Conservation (phyloP, 2,113 vertebrate species). For the Trogon surrucura region DNA sequence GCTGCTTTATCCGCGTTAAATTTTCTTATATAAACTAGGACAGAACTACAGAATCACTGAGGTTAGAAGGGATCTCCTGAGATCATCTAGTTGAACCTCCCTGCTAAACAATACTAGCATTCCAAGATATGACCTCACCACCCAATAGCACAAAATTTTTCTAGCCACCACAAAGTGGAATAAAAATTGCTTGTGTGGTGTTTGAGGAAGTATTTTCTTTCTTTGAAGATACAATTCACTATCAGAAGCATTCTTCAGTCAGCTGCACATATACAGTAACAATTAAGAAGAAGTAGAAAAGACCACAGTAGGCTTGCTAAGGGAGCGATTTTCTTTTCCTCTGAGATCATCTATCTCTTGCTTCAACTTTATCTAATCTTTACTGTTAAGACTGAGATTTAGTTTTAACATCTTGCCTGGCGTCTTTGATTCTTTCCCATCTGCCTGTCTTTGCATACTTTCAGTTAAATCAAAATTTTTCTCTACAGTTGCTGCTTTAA, state of each 20-base stretch:
- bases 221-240: not conserved
- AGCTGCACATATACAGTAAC: not conserved
- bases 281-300: not conserved
- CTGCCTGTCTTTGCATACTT: not conserved
- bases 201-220: not conserved
- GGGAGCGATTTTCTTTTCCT: not conserved
- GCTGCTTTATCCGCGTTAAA: not conserved
- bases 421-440: not conserved
- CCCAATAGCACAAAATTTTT: not conserved
- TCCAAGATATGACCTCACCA: not conserved
- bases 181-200: rapidly evolving
- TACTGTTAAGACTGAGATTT: not conserved
- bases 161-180: not conserved
- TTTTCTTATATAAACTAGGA: not conserved
- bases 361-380: not conserved
- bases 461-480: not conserved
- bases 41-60: not conserved
- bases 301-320: not conserved
- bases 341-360: not conserved
- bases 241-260: not conserved
- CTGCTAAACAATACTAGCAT: not conserved
- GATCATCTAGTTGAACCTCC: not conserved
- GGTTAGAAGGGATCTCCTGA: not conserved
- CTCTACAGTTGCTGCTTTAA: not conserved
- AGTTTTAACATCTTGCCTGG: not conserved